Percentiles rank a stretch among this genome's conserved stretches.
Evolutionary conservation across 2,113 vertebrate genomes (phyloP).

Genomic region (Gorilla gorilla): DNA sequence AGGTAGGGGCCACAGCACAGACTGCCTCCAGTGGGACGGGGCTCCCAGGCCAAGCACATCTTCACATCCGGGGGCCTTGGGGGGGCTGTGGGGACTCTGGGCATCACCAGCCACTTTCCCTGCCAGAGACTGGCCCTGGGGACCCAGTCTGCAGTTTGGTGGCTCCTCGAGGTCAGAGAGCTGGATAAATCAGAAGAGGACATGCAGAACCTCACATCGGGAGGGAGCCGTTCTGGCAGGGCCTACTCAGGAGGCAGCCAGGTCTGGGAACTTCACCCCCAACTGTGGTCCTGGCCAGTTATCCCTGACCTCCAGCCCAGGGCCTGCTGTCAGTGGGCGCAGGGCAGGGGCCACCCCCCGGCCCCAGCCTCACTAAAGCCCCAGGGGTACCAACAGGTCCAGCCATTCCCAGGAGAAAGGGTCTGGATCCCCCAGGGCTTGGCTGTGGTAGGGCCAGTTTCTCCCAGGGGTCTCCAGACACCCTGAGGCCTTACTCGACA

Average conservation of each 20-base stretch:
- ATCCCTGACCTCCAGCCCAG: not conserved
- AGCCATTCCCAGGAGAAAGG: not conserved
- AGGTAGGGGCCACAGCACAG: too few species aligned
- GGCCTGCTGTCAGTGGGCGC: not conserved
- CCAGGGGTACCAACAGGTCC: not conserved
- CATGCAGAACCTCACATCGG: rapidly evolving
- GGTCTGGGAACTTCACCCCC: not conserved
- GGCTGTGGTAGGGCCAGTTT: not conserved
- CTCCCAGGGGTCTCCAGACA: not conserved
- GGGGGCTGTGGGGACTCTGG: not conserved
- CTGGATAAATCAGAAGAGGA: too few species aligned
- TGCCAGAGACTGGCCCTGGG: not conserved
- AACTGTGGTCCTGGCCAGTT: too few species aligned
- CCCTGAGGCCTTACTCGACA: conserved; percentile 84
- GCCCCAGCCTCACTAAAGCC: not conserved
- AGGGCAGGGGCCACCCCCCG: not conserved
- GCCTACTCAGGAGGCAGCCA: not conserved
- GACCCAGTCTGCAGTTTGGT: not conserved
- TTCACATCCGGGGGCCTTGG: not conserved
- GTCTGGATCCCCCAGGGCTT: not conserved
- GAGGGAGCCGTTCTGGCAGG: not conserved
- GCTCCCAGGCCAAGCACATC: not conserved
- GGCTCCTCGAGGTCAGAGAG: not conserved
- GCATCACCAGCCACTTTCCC: not conserved
- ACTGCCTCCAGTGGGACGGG: not conserved